Base-by-base conservation (phyloP, 23 tunicate genomes). In the Trididemnum nubilum region DNA sequence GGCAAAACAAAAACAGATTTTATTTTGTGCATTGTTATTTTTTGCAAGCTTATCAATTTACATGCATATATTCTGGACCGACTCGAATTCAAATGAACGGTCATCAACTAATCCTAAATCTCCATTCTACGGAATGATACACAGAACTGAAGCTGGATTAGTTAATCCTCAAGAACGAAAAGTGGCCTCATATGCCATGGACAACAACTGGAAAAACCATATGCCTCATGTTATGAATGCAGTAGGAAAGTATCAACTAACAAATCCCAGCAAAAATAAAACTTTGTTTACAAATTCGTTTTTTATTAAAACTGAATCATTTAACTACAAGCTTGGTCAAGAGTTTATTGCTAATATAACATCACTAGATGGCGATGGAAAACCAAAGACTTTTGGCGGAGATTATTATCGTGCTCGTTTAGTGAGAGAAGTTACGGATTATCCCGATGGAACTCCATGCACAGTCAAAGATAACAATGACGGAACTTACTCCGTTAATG, bases 341-440 rank as follows among this genome's bases (percentile, higher is more conserved):
- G 82, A 35, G 15, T 54, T 86, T 15, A 49, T 24, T 18, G 79
- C 85, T 19, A 34, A 34, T 1, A 44, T 86, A 24, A 30, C 32
- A 19, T 83, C 90, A 32, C 40, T 80, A 36, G 84, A 86, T 36
- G 19, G 57, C 0, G 33, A 79, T 4, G 85, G 85, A 39, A 33
- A 24, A 21, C 52, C 19, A 28, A 78, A 86, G 34, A 18, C 7
- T 32, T 79, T 80, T 44, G 90, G 90, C 18, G 90, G 90, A 44
- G 90, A 86, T 36, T 86, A 51, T 57, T 86, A 81, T 25, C 35
- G 78, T 1, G 90, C 84, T 4, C 49, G 72, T 7, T 33, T 86
- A 21, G 29, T 52, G 33, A 39, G 37, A 21, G 79, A 50, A 60
- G 38, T 21, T 25, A 32, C 19, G 37, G 32, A 29, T 2, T 52